Base-by-base conservation (phyloP, 2,888 invertebrate species). In the Sminthurinus aureus region DNA sequence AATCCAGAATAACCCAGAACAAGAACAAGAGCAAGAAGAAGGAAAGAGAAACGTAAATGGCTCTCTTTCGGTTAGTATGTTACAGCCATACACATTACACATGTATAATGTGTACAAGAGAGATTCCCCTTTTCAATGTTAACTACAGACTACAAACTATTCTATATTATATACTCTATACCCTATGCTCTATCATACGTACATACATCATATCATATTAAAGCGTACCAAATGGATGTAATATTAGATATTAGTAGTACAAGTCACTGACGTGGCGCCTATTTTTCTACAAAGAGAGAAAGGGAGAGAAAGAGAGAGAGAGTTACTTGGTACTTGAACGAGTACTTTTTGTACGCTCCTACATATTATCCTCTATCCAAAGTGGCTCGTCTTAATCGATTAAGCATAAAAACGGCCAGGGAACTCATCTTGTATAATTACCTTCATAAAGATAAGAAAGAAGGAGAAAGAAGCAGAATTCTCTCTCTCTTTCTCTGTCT, bases 401-500 rank as follows among this genome's bases (percentile, higher is more conserved):
- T 85, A 85, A 83, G 85, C 85, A 85, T 85, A 85, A 85, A 85
- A 85, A 85, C 83, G 82, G 82, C 82, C 79, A 85, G 85, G 84
- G 80, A 84, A 85, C 83, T 85, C 85, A 85, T 85, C 85, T 85
- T 85, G 85, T 85, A 85, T 85, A 85, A 85, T 85, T 85, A 85
- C 85, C 85, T 85, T 85, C 85, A 85, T 84, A 84, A 85, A 85
- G 85, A 85, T 85, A 85, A 85, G 85, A 85, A 85, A 85, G 85
- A 83, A 82, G 79, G 9, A 58, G 13, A 9, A 58, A 11, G 58
- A 58, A 58, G 38, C 1, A 38, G 38, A 38, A 38, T 64, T 64
- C 64, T 8, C 64, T n/a, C 9, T 64, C 64, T n/a, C 64, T 64
- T n/a, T 8, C 64, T n/a, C 9, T 64, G 3, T n/a, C 64, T 64